These are phyloP conservation scores for Merluccius polli DNA, from an alignment of 2,797 vertebrate genomes.

Conservation along the genomic window DNA sequence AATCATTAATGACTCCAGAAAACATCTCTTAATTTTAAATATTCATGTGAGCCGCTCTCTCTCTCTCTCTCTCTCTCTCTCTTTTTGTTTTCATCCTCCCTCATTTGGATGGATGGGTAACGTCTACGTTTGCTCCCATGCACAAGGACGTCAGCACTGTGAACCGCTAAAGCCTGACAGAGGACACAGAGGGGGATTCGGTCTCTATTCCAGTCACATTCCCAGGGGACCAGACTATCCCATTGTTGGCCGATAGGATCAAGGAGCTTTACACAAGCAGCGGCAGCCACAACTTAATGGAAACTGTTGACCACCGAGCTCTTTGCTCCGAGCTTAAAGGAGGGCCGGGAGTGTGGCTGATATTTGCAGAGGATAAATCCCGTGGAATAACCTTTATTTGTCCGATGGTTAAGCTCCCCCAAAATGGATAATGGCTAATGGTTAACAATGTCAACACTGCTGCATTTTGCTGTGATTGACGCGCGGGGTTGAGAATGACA, in stretches of 20 bases:
- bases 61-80: slow-evolving; percentile 12
- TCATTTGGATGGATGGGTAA: neutral
- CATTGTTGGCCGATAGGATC: slow-evolving; percentile 7
- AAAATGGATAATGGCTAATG: neutral
- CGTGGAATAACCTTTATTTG: neutral
- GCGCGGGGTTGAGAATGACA: neutral
- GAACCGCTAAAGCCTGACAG: neutral
- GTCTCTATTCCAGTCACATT: neutral
- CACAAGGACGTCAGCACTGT: too few relatives aligned
- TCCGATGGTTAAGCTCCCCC: neutral
- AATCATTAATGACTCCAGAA: neutral
- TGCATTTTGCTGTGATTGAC: neutral
- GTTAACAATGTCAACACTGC: neutral
- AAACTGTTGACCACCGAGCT: slow-evolving; percentile 15
- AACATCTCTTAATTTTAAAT: neutral
- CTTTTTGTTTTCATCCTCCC: slow-evolving; percentile 6
- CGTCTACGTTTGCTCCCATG: neutral
- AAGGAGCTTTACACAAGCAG: slow-evolving; percentile 16
- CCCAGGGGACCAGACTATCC: neutral
- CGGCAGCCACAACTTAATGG: slow-evolving; percentile 6
- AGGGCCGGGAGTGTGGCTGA: neutral
- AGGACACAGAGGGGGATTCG: neutral
- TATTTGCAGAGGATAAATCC: slow-evolving; percentile 16
- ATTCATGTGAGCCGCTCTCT: neutral
- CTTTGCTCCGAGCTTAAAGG: slow-evolving; percentile 11